phyloP scores from a whole-genome alignment of 2,113 vertebrate genomes.

The Pollachius pollachius region DNA sequence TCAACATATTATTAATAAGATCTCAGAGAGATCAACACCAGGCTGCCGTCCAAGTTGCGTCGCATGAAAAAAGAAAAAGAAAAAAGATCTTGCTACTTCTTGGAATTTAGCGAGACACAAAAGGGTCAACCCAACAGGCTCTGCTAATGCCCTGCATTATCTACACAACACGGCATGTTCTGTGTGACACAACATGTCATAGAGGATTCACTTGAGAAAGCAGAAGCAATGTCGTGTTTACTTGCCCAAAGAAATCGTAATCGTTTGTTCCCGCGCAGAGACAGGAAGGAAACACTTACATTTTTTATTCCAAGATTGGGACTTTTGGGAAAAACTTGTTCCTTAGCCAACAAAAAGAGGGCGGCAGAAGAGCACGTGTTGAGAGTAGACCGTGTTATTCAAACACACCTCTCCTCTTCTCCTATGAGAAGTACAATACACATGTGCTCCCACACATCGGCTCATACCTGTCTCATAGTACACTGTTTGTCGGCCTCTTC shows the following conservation, averaged over 20 bases:
- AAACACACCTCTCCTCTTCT: slow-evolving; percentile 1
- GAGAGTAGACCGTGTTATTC: no score
- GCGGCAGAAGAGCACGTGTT: slow-evolving; percentile 2
- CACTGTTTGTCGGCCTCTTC: slow-evolving; percentile 23
- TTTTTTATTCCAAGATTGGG: slow-evolving; percentile 3
- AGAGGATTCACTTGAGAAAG: no score
- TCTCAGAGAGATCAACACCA: slow-evolving; percentile 83
- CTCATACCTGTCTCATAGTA: neutral
- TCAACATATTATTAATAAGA: slow-evolving; percentile 78
- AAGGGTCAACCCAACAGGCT: no score
- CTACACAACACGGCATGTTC: no score
- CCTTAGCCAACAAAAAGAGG: slow-evolving; percentile 2
- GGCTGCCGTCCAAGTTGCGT: slow-evolving; percentile 28
- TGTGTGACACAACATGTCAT: no score
- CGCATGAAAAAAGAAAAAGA: slow-evolving; percentile 1
- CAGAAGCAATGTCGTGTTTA: no score
- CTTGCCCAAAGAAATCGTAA: no score
- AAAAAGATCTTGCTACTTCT: neutral
- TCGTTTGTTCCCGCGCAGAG: neutral
- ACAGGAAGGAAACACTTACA: slow-evolving; percentile 3
- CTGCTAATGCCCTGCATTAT: no score
- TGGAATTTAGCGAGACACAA: no score
- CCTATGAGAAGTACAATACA: neutral
- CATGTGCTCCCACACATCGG: slow-evolving; percentile 9
- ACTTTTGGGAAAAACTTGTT: neutral